Conservation (phyloP, 2,797 vertebrate genomes). For the Alcedo quadribrachys region DNA sequence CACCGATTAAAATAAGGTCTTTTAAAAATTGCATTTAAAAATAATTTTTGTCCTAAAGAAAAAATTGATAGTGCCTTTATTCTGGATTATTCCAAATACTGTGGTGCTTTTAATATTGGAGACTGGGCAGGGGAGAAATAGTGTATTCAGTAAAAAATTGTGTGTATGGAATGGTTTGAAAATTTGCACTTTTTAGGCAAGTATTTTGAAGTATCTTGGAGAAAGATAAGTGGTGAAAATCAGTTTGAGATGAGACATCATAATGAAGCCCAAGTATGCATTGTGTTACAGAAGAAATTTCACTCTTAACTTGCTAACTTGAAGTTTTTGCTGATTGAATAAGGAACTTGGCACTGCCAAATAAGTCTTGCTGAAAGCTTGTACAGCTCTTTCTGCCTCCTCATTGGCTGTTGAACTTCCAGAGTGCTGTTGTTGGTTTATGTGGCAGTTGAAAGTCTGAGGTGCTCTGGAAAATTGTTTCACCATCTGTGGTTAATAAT, state of each 20-base stretch:
- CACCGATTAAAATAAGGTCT: accelerated
- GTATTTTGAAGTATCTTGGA: neutral
- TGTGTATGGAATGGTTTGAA: neutral
- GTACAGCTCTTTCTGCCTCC: neutral
- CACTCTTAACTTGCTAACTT: neutral
- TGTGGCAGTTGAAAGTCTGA: neutral
- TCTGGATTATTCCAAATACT: neutral
- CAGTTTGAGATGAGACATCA: neutral
- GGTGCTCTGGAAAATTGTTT: neutral
- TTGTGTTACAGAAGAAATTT: neutral
- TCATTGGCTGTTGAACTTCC: neutral
- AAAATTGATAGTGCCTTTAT: neutral
- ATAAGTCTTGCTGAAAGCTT: neutral
- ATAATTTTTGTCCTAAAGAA: neutral
- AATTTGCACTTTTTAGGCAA: neutral
- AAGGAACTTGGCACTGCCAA: neutral
- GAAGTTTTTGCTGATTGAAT: neutral
- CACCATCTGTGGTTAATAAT: neutral
- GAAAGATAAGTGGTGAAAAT: neutral
- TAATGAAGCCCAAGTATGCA: neutral
- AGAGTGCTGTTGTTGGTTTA: neutral
- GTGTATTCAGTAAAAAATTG: neutral
- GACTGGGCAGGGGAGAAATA: neutral
- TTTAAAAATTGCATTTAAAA: neutral
- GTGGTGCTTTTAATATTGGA: neutral